Percentiles rank a stretch among this genome's conserved stretches.
phyloP scores from a whole-genome alignment of 2,113 vertebrate species.

The Himantopus leucocephalus region DNA sequence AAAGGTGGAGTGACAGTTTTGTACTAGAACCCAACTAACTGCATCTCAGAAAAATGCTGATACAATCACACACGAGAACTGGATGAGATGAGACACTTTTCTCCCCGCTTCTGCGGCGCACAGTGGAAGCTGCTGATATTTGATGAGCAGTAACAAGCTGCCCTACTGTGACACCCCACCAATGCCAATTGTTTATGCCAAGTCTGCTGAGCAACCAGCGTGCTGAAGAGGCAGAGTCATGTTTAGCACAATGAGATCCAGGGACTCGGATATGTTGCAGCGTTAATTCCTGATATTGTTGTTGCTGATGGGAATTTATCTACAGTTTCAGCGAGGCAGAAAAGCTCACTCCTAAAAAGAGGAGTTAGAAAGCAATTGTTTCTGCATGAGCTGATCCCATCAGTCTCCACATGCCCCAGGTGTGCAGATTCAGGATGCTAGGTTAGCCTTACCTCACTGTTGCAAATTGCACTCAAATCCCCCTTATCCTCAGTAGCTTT shows the following conservation, averaged over 20 bases:
- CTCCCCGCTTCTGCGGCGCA: conserved; percentile 29
- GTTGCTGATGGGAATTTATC: background rate
- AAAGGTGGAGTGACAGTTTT: conserved; percentile 60
- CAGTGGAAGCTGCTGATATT: conserved; percentile 65
- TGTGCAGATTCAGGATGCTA: background rate
- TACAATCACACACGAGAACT: background rate
- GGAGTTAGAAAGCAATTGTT: background rate
- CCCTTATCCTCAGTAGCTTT: background rate
- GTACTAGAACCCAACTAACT: conserved; percentile 38
- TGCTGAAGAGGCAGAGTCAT: conserved; percentile 28
- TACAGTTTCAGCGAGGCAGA: background rate
- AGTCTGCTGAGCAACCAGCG: conserved; percentile 34
- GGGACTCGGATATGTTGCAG: background rate
- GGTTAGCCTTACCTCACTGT: background rate
- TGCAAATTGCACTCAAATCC: background rate
- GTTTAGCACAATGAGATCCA: conserved; percentile 17
- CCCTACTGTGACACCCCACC: conserved; percentile 63
- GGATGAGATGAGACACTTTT: conserved; percentile 57
- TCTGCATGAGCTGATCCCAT: background rate
- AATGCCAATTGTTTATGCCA: conserved; percentile 66
- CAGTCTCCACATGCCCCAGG: background rate
- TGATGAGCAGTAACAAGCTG: conserved; percentile 76
- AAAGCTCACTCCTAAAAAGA: background rate
- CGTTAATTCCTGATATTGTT: background rate
- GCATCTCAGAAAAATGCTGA: conserved; percentile 71